Evolutionary conservation across 2,113 vertebrate species (phyloP), one percentile per base, ranked within the genome.

Genomic region (Lasiurus borealis): DNA sequence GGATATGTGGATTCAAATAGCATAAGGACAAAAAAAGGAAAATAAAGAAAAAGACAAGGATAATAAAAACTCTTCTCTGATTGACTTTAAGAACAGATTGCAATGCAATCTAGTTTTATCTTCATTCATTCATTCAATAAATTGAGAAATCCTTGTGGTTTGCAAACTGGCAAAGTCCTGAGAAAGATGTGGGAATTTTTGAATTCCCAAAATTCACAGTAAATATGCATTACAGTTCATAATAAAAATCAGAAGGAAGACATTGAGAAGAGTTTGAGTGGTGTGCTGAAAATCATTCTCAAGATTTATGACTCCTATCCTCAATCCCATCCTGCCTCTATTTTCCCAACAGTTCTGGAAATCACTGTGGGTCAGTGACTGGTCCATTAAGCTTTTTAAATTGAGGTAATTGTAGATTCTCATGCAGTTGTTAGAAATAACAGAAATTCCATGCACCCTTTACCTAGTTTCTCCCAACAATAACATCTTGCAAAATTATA

Each of bases 51-150:
- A 93, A 83, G 11, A 80, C 54, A 69, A 71, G 6, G 19, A 40
- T 52, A 48, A 87, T 44, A 34, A 68, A 93, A 91, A 76, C 7
- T 57, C 29, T 72, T 93, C 40, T 54, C 78, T 72, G 14, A 40
- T n/a, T 75, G 13, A 27, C 71, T 88, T 95, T 90, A 90, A 57
- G 95, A 82, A 85, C n/a, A 93, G 23, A 87, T 80, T 18, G 1
- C 36, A 12, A 66, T 19, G 34, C 50, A 50, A 76, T 50, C 77
- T 91, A 29, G 8, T 57, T 88, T 94, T 57, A 27, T 59, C 48
- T 87, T 90, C 23, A 73, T 87, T 68, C 1, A 1, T 48, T 88
- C 36, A 81, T 12, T 48, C 36, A 8, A 69, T 12, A 23, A 11
- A 68, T 52, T 62, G 19, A 69, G 80, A 88, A 92, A 59, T 48